phyloP scores from a whole-genome alignment of 1,140 invertebrate species.

The Drosophila takahashii region DNA sequence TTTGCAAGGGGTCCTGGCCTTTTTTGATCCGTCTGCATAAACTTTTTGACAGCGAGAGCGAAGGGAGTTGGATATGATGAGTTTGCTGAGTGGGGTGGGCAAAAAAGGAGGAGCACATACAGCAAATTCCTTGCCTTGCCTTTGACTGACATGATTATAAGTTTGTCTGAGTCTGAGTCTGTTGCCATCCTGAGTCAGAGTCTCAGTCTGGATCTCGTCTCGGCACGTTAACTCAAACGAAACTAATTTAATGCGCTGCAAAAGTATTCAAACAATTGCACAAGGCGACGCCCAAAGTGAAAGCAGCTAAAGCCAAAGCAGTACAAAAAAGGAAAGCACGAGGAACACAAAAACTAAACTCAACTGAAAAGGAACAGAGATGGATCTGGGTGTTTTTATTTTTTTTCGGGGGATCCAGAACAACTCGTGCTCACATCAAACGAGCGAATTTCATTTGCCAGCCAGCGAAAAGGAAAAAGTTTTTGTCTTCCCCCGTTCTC shows the following conservation, averaged over 20 bases:
- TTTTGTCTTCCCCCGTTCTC: conserved; percentile 43
- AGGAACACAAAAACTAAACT: conserved; percentile 41
- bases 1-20: conserved; percentile 20
- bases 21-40: conserved; percentile 34
- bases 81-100: background rate
- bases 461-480: conserved; percentile 78
- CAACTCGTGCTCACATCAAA: conserved; percentile 75
- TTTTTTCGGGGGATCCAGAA: conserved; percentile 5
- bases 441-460: conserved; percentile 78
- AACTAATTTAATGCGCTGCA: conserved; percentile 84
- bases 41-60: conserved; percentile 38
- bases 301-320: conserved; percentile 53
- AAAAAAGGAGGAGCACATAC: conserved; percentile 15
- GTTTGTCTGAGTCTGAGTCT: conserved; percentile 55
- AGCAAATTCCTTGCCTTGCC: conserved; percentile 65
- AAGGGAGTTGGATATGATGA: conserved; percentile 2
- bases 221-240: conserved; percentile 83
- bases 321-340: conserved; percentile 7
- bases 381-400: conserved; percentile 7
- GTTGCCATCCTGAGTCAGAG: conserved; percentile 39
- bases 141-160: conserved; percentile 84
- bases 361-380: conserved; percentile 26
- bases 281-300: conserved; percentile 80
- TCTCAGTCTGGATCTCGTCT: conserved; percentile 48
- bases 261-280: conserved; percentile 83